Conservation (phyloP, 53 echinoderm and acorn worm genomes). For the Apostichopus leukothele region DNA sequence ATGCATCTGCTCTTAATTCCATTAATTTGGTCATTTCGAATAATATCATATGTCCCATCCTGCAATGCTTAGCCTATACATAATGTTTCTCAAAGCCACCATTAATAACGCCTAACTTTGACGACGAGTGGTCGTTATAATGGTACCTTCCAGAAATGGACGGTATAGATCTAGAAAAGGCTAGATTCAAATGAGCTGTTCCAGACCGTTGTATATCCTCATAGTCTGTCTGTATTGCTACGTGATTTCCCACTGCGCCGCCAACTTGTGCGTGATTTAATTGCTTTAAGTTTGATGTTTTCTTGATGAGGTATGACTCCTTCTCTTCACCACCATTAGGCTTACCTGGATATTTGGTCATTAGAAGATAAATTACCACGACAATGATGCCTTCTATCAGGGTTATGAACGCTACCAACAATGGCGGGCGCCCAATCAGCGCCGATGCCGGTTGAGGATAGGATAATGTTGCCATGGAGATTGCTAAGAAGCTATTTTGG, state of each 20-base stretch:
- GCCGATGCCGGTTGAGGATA: conserved; percentile 64
- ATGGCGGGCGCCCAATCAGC: conserved; percentile 57
- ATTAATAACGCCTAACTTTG: not conserved
- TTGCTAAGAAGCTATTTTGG: conserved; percentile 67
- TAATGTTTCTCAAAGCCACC: not conserved
- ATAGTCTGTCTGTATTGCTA: not conserved
- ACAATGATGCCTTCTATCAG: conserved; percentile 23
- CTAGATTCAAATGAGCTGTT: not conserved
- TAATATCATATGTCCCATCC: no score
- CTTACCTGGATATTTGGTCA: conserved; percentile 55
- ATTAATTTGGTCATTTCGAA: no score
- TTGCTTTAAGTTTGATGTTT: not conserved
- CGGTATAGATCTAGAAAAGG: not conserved
- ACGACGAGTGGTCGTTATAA: not conserved
- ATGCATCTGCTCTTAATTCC: no score
- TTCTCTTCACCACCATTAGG: conserved; percentile 12
- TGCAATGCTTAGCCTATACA: not conserved
- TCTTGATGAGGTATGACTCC: not conserved
- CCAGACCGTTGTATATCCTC: not conserved
- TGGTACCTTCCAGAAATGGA: not conserved
- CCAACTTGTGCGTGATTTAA: not conserved
- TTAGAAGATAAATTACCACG: conserved; percentile 40
- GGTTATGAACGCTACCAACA: conserved; percentile 50
- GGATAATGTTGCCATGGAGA: conserved; percentile 57
- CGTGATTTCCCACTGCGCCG: not conserved